phyloP scores from a whole-genome alignment of 2,113 vertebrate species.

The Natator depressus region DNA sequence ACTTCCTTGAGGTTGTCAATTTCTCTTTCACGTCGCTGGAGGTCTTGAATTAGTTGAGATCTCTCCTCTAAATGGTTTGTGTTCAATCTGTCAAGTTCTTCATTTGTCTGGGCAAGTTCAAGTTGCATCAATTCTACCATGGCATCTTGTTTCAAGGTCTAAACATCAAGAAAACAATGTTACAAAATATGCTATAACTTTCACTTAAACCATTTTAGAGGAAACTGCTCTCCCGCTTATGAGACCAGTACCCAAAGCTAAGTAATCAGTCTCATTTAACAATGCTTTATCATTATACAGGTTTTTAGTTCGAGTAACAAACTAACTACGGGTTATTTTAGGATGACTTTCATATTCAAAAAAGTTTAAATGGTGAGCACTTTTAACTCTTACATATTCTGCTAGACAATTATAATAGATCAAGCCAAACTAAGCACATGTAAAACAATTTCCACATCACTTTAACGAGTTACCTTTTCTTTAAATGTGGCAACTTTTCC shows the following conservation, averaged over 20 bases:
- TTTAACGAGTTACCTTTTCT: slow-evolving; percentile 83
- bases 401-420: neutral
- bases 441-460: neutral
- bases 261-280: neutral
- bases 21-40: slow-evolving; percentile 90
- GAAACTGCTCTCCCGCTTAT: rapidly evolving
- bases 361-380: neutral
- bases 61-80: slow-evolving; percentile 86
- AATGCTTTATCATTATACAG: too few species aligned
- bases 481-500: slow-evolving; percentile 83
- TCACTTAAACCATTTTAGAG: neutral
- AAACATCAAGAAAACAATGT: slow-evolving; percentile 34
- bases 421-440: neutral
- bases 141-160: slow-evolving; percentile 82
- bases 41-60: slow-evolving; percentile 88
- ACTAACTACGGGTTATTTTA: neutral
- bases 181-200: neutral
- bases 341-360: neutral
- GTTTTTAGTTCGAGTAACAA: too few species aligned
- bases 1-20: slow-evolving; percentile 86
- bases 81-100: slow-evolving; percentile 91
- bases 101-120: slow-evolving; percentile 89
- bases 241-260: neutral
- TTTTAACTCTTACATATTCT: neutral
- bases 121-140: slow-evolving; percentile 80